phyloP scores from a whole-genome alignment of 2,797 vertebrate genomes.

The Betta splendens region DNA sequence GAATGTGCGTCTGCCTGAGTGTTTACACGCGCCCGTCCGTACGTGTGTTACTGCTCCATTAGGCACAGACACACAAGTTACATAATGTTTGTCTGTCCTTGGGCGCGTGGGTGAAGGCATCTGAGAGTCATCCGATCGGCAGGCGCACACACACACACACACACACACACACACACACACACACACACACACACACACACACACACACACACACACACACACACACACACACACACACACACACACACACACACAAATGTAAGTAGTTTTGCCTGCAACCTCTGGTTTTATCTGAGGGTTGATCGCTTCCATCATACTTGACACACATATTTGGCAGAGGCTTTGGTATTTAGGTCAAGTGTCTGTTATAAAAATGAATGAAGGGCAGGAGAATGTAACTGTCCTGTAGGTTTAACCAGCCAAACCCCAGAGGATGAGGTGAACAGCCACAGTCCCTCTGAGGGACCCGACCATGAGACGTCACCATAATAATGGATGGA shows the following conservation, averaged over 20 bases:
- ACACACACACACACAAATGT: no score
- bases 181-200: no score
- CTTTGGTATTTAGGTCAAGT: background rate
- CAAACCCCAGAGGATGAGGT: no score
- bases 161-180: background rate
- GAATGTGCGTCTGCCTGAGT: background rate
- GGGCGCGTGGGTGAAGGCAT: slow-evolving; percentile 24
- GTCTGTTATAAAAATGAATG: no score
- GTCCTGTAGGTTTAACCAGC: no score
- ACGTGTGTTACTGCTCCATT: slow-evolving; percentile 6
- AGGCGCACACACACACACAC: background rate
- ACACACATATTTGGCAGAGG: slow-evolving; percentile 1
- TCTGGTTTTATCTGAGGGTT: background rate
- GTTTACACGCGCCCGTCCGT: background rate
- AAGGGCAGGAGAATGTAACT: no score
- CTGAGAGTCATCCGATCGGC: slow-evolving; percentile 10
- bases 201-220: no score
- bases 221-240: no score
- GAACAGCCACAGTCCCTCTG: no score
- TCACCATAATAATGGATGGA: no score
- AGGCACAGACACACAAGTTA: slow-evolving; percentile 34
- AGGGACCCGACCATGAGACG: no score
- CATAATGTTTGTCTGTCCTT: slow-evolving; percentile 44
- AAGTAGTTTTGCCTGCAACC: no score
- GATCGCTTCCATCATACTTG: background rate